Percentiles rank a stretch among this genome's conserved stretches.
Conservation (phyloP, 2,888 invertebrate species). For the Tineola bisselliella region DNA sequence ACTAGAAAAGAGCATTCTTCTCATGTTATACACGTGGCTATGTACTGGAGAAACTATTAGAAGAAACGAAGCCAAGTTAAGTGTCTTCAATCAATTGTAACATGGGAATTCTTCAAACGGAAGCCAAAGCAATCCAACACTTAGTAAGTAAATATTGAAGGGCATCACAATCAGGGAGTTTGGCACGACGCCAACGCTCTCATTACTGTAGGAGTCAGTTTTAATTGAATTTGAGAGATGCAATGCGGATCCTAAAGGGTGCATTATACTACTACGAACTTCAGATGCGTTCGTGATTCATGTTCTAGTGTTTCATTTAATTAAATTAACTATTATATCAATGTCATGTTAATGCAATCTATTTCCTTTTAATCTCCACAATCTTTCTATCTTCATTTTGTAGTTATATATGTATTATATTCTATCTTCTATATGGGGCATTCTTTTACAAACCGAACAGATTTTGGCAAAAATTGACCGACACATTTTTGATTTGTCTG, state of each 20-base stretch:
- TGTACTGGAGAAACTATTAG: too few relatives aligned
- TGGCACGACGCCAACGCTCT: slow-evolving; percentile 2
- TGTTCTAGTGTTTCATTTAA: neutral
- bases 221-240: slow-evolving; percentile 11
- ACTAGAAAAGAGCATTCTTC: too few relatives aligned
- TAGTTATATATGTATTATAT: too few relatives aligned
- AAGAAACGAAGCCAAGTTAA: neutral
- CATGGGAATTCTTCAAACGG: neutral
- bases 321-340: too few relatives aligned
- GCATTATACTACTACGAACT: neutral
- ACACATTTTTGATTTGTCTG: too few relatives aligned
- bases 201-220: slow-evolving; percentile 13
- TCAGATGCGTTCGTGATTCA: neutral
- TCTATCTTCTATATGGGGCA: too few relatives aligned
- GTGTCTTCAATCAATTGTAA: neutral
- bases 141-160: slow-evolving; percentile 9
- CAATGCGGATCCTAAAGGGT: slow-evolving; percentile 2
- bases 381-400: too few relatives aligned
- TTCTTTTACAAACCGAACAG: too few relatives aligned
- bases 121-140: neutral
- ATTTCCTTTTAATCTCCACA: too few relatives aligned
- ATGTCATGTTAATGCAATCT: too few relatives aligned
- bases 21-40: too few relatives aligned
- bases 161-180: slow-evolving; percentile 1
- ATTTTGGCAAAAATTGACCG: too few relatives aligned